Conservation (phyloP, 1,140 invertebrate species). For the Reticulitermes speratus region DNA sequence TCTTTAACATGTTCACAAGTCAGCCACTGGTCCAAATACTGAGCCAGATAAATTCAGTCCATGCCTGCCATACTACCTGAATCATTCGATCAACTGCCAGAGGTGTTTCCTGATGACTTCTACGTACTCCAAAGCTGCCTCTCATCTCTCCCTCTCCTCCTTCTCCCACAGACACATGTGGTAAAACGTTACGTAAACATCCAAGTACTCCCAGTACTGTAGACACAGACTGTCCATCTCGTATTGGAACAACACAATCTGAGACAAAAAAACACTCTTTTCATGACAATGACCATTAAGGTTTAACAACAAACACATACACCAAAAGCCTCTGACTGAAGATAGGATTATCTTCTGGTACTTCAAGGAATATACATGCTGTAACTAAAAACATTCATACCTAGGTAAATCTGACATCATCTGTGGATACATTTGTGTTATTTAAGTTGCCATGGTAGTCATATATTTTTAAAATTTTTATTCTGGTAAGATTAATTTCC, state of each 20-base stretch:
- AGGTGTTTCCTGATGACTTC: constrained; percentile 34
- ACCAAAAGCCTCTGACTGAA: no score
- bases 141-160: constrained; percentile 40
- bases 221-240: constrained; percentile 49
- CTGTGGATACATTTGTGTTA: no score
- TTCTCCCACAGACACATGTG: constrained; percentile 44
- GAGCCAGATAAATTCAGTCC: neutral
- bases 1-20: no score
- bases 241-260: constrained; percentile 58
- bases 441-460: no score
- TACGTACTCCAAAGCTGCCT: constrained; percentile 47
- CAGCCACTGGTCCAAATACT: neutral
- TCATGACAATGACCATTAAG: no score
- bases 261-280: constrained; percentile 25
- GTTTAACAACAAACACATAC: no score
- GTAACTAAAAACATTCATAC: no score
- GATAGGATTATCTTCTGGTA: no score
- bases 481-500: no score
- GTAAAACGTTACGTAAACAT: constrained; percentile 62
- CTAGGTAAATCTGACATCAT: no score
- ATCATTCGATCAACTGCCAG: constrained; percentile 39
- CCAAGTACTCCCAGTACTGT: constrained; percentile 65
- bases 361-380: no score
- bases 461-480: no score
- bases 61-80: constrained; percentile 33